Evolutionary conservation across 2,113 vertebrate species (phyloP).

Genomic region (Halcyon senegalensis): DNA sequence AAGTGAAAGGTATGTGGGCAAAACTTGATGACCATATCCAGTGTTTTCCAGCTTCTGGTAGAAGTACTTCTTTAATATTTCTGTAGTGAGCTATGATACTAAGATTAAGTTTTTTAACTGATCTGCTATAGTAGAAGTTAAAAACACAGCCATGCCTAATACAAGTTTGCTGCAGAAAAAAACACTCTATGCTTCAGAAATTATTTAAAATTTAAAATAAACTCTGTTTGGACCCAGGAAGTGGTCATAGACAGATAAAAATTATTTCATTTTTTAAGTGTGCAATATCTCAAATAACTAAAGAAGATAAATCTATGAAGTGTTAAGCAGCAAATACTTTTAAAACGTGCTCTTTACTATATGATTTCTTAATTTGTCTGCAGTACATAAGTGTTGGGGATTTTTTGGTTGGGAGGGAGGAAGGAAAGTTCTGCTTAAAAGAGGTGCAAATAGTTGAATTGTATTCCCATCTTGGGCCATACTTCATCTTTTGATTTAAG

Average conservation of each 20-base stretch:
- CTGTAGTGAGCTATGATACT: background rate
- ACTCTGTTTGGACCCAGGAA: background rate
- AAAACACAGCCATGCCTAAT: background rate
- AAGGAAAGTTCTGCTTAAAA: background rate
- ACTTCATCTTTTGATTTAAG: background rate
- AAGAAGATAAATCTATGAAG: background rate
- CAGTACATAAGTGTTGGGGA: background rate
- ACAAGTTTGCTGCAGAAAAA: background rate
- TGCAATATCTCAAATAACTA: background rate
- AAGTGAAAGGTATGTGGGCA: background rate
- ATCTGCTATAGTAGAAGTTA: background rate
- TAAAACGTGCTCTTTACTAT: background rate
- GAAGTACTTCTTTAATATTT: background rate
- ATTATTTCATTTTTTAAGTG: background rate
- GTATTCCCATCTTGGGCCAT: background rate
- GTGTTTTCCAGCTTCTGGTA: background rate
- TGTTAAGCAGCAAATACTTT: background rate
- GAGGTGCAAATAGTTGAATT: background rate
- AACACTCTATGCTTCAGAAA: background rate
- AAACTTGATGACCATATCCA: background rate
- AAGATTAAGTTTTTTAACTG: background rate
- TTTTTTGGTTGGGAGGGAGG: background rate
- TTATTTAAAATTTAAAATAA: background rate
- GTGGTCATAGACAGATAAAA: background rate
- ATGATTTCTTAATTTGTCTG: background rate